Percentiles rank a stretch among this genome's conserved stretches.
These are phyloP conservation scores for Pterocles gutturalis DNA, from an alignment of 2,113 vertebrate species.

Conservation along the genomic window DNA sequence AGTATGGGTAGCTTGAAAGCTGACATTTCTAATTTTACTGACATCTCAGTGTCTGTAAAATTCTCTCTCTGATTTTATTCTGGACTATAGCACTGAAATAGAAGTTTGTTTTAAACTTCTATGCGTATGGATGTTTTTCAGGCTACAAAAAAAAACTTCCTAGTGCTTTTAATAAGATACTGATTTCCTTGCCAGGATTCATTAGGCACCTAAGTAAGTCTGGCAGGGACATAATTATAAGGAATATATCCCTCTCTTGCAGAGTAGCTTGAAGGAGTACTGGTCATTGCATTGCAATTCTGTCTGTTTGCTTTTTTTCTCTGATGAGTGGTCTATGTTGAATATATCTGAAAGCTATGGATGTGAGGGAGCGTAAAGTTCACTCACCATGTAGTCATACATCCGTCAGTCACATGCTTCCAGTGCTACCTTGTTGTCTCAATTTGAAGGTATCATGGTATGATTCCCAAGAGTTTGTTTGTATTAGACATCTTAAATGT, in stretches of 20 bases:
- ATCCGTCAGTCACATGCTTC: constrained; percentile 48
- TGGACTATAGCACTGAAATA: neutral
- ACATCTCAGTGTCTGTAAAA: neutral
- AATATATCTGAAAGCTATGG: constrained; percentile 59
- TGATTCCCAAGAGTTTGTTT: constrained; percentile 71
- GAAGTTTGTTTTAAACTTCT: neutral
- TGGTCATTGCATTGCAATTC: neutral
- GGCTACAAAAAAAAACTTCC: neutral
- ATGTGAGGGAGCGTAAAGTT: constrained; percentile 7
- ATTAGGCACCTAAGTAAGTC: neutral
- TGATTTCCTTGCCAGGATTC: neutral
- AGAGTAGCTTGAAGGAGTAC: neutral
- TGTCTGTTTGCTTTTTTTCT: neutral
- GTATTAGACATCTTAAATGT: constrained; percentile 58
- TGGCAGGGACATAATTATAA: neutral
- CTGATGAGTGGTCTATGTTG: constrained; percentile 62
- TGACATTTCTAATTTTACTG: neutral
- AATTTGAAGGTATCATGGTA: constrained; percentile 57
- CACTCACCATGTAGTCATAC: constrained; percentile 46
- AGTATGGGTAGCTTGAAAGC: neutral
- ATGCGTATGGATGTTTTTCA: neutral
- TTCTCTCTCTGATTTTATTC: neutral
- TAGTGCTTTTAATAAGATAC: neutral
- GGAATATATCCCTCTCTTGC: neutral
- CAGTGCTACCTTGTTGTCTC: constrained; percentile 58